These are phyloP conservation scores for Pherbina coryleti DNA, from an alignment of 2,888 invertebrate species.

Conservation along the genomic window DNA sequence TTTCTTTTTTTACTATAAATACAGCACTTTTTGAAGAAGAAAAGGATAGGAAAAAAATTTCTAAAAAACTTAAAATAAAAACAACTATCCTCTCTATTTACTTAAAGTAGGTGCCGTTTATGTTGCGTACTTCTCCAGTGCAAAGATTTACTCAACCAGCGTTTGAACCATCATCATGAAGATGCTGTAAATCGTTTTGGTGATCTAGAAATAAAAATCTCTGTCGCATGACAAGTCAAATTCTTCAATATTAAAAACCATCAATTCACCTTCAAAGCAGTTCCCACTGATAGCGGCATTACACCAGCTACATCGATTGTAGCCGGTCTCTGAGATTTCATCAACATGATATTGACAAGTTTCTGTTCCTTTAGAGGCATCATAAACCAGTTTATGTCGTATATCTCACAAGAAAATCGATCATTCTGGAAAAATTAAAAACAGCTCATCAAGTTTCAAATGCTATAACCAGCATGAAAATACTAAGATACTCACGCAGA, in stretches of 20 bases:
- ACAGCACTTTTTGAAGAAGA: too few species aligned
- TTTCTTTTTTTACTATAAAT: too few species aligned
- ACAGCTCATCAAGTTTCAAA: constrained; percentile 48
- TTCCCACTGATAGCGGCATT: constrained; percentile 47
- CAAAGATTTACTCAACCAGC: neutral
- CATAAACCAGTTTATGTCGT: constrained; percentile 50
- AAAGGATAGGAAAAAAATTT: too few species aligned
- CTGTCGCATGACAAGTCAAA: too few species aligned
- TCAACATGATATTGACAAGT: constrained; percentile 46
- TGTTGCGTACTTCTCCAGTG: neutral
- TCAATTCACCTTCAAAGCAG: constrained; percentile 46
- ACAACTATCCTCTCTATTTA: too few species aligned
- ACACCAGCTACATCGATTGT: constrained; percentile 48
- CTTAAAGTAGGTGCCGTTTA: too few species aligned
- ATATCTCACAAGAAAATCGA: constrained; percentile 45
- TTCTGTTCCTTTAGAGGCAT: constrained; percentile 45
- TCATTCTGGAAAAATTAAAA: constrained; percentile 44
- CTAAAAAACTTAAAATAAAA: too few species aligned
- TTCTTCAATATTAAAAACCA: too few species aligned
- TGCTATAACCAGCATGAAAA: constrained; percentile 5
- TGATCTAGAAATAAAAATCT: constrained; percentile 28
- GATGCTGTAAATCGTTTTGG: constrained; percentile 40
- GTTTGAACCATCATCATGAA: constrained; percentile 42
- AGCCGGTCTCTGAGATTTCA: constrained; percentile 44
- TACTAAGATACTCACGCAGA: constrained; percentile 46